phyloP scores from a whole-genome alignment of 1,140 invertebrate genomes.

The Sitodiplosis mosellana region DNA sequence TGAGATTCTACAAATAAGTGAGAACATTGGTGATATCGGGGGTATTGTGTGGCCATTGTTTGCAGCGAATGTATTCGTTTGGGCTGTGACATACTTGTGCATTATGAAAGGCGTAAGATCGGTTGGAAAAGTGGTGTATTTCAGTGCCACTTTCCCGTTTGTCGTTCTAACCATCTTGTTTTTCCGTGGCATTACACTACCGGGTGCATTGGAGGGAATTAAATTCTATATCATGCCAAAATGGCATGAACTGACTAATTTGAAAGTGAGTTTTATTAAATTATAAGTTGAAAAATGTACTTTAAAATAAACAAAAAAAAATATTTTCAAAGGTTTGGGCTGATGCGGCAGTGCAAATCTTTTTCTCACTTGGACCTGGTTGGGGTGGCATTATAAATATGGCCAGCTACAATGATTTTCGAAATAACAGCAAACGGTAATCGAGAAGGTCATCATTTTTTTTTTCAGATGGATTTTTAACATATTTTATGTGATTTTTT shows the following conservation, averaged over 20 bases:
- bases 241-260: constrained; percentile 48
- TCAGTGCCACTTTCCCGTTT: constrained; percentile 73
- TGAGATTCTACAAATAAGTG: constrained; percentile 45
- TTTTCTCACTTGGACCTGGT: constrained; percentile 75
- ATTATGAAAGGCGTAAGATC: constrained; percentile 64
- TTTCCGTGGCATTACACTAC: constrained; percentile 53
- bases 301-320: constrained; percentile 4
- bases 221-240: constrained; percentile 67
- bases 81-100: constrained; percentile 62
- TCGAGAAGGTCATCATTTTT: no score
- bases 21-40: constrained; percentile 44
- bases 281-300: neutral
- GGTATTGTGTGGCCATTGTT: constrained; percentile 54
- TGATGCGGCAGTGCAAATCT: constrained; percentile 79
- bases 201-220: constrained; percentile 58
- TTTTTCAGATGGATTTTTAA: constrained; percentile 5
- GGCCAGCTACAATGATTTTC: constrained; percentile 71
- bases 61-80: constrained; percentile 44
- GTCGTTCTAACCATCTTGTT: constrained; percentile 54
- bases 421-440: constrained; percentile 66
- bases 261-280: constrained; percentile 26
- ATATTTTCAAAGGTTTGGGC: constrained; percentile 91
- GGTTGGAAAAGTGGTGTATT: constrained; percentile 55
- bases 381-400: constrained; percentile 78
- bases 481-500: neutral